Evolutionary conservation across 2,888 invertebrate genomes (phyloP).

Genomic region (Polia nebulosa): DNA sequence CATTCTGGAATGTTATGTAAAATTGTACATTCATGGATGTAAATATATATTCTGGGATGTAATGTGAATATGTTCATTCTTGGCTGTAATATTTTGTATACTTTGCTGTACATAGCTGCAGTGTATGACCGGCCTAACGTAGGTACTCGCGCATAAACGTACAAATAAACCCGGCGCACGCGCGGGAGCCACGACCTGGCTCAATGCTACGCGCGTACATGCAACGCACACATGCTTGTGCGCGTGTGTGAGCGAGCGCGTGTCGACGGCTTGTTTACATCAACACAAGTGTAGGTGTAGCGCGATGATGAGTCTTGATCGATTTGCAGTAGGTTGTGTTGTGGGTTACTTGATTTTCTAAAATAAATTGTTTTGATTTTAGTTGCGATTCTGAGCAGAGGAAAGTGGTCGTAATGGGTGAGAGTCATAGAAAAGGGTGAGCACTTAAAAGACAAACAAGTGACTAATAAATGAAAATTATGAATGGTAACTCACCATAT

Average conservation of each 20-base stretch:
- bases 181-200: slow-evolving; percentile 90
- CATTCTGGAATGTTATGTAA: neutral
- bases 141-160: slow-evolving; percentile 71
- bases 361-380: neutral
- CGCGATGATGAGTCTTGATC: slow-evolving; percentile 72
- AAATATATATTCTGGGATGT: neutral
- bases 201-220: slow-evolving; percentile 84
- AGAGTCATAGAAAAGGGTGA: too few relatives aligned
- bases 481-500: too few relatives aligned
- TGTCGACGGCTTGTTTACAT: slow-evolving; percentile 83
- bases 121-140: slow-evolving; percentile 51
- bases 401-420: neutral
- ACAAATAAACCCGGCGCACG: slow-evolving; percentile 79
- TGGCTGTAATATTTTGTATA: neutral
- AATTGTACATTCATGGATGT: neutral
- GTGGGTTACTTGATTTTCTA: neutral
- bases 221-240: slow-evolving; percentile 58
- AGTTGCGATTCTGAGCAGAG: neutral
- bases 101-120: slow-evolving; percentile 6
- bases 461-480: too few relatives aligned
- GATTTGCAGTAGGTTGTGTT: slow-evolving; percentile 52
- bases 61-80: neutral
- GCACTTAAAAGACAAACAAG: too few relatives aligned
- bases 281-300: slow-evolving; percentile 78
- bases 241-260: slow-evolving; percentile 65